Evolutionary conservation across 2,113 vertebrate genomes (phyloP).

Genomic region (Tupaia chinensis): DNA sequence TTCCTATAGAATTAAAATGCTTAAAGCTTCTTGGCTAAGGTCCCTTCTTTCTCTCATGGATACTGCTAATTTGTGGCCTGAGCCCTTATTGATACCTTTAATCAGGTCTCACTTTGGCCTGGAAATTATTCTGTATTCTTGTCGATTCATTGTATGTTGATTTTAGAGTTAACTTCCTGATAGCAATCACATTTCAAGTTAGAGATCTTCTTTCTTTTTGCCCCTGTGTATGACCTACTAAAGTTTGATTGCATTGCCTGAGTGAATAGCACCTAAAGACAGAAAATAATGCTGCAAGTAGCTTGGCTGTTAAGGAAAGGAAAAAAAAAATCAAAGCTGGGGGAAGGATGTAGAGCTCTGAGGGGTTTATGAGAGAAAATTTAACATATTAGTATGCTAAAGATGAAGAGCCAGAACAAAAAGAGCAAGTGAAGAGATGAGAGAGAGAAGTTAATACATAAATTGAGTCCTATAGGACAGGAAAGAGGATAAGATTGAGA

Average conservation of each 20-base stretch:
- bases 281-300: not conserved
- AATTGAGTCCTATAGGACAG: not conserved
- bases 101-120: not conserved
- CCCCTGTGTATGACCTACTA: not conserved
- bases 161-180: slow-evolving; percentile 45
- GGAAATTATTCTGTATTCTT: slow-evolving; percentile 45
- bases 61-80: not conserved
- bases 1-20: slow-evolving; percentile 27
- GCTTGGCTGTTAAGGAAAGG: not conserved
- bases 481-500: not conserved
- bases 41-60: not conserved
- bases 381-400: not conserved
- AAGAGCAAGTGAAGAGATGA: not conserved
- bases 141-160: not conserved
- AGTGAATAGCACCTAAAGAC: not conserved
- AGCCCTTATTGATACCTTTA: not conserved
- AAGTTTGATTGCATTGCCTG: not conserved
- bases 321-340: not conserved
- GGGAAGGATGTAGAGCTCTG: not conserved
- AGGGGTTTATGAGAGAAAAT: not conserved
- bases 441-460: not conserved
- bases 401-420: not conserved
- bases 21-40: not conserved
- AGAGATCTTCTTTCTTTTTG: not conserved
- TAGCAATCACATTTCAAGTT: not conserved